Evolutionary conservation across 2,888 invertebrate species (phyloP).

Genomic region (Sicus ferrugineus): DNA sequence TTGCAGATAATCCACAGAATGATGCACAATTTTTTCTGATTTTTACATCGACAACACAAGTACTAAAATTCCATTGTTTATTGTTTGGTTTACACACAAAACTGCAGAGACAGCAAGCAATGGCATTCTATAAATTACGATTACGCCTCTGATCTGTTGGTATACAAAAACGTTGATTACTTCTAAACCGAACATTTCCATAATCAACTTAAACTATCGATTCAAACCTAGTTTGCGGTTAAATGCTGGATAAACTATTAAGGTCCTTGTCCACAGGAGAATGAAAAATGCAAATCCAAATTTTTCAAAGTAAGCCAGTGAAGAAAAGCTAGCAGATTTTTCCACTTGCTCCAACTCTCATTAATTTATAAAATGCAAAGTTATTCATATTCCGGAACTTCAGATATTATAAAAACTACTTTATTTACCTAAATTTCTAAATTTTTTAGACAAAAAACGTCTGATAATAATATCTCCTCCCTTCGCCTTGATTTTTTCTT

Average conservation of each 20-base stretch:
- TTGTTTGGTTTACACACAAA: neutral
- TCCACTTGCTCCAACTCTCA: too few relatives aligned
- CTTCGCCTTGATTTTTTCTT: neutral
- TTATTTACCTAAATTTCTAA: constrained; percentile 18
- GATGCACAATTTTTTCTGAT: too few relatives aligned
- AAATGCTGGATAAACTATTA: too few relatives aligned
- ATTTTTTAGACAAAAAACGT: constrained; percentile 16
- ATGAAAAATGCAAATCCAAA: too few relatives aligned
- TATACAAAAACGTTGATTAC: neutral
- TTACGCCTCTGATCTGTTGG: neutral
- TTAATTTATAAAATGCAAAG: too few relatives aligned
- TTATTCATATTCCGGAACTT: too few relatives aligned
- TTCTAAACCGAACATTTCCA: neutral
- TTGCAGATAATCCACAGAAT: too few relatives aligned
- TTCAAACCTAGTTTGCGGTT: too few relatives aligned
- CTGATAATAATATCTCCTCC: neutral
- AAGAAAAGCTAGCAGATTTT: too few relatives aligned
- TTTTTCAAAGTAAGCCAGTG: too few relatives aligned
- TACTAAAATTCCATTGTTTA: neutral
- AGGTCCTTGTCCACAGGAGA: too few relatives aligned
- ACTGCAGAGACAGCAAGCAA: neutral
- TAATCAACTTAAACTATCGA: constrained; percentile 5
- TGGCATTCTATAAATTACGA: neutral
- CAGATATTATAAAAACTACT: neutral
- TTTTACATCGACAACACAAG: too few relatives aligned